Percentiles rank a stretch among this genome's conserved stretches.
phyloP scores from a whole-genome alignment of 1,140 invertebrate species.

The Paralvinella palmiformis region DNA sequence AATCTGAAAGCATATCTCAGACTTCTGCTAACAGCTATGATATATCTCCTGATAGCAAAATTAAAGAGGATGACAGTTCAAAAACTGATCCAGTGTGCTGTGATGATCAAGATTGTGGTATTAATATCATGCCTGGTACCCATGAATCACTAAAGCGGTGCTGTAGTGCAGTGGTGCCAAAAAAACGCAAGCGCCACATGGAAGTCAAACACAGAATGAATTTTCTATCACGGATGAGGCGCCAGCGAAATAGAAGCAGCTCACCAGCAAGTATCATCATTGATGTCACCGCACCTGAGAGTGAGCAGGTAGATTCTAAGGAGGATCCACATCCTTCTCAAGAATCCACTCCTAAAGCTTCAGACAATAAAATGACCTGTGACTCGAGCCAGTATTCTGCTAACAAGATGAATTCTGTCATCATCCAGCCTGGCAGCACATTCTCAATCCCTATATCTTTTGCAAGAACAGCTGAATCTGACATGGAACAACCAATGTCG shows the following conservation, averaged over 20 bases:
- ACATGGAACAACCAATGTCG: too few species aligned
- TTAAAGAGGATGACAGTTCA: background rate
- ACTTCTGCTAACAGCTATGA: too few species aligned
- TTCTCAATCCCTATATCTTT: conserved; percentile 9
- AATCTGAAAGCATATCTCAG: too few species aligned
- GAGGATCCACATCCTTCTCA: too few species aligned
- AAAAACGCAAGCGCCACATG: conserved; percentile 43
- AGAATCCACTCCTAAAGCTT: too few species aligned
- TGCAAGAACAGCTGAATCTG: too few species aligned
- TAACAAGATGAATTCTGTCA: conserved; percentile 1
- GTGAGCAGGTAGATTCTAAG: background rate
- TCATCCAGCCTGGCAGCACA: conserved; percentile 9
- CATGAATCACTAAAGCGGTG: conserved; percentile 36
- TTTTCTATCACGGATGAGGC: too few species aligned
- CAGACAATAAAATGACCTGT: background rate
- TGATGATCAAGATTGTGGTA: conserved; percentile 30
- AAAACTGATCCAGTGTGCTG: conserved; percentile 23
- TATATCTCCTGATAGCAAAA: too few species aligned
- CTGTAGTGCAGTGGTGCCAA: conserved; percentile 41
- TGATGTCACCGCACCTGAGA: background rate
- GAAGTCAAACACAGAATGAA: conserved; percentile 40
- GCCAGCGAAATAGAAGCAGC: too few species aligned
- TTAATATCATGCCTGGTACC: conserved; percentile 34
- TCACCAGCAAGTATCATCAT: conserved; percentile 2
- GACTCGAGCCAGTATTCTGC: background rate